Evolutionary conservation across 1,140 invertebrate species (phyloP), one percentile per base, ranked within the genome.

Genomic region (Potamilus streckersoni): DNA sequence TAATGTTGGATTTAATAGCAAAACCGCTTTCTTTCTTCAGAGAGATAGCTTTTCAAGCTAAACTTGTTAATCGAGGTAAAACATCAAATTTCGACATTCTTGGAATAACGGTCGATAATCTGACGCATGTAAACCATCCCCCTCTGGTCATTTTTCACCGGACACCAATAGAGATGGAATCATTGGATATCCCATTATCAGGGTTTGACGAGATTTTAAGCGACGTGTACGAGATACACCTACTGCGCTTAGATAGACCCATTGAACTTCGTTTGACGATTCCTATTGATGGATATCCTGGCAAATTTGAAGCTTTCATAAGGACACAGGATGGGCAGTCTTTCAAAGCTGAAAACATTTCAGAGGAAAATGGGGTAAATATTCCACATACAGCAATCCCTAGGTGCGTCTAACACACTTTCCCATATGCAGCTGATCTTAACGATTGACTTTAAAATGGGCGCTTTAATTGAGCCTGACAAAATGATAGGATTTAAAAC

Each of bases 351-450:
- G 55, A 61, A 17, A 77, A 64, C 17, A 77, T 71, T 12, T 77
- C 75, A n/a, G 75, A 77, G 58, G 70, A 77, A 62, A 77, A 77
- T 56, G 75, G 75, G 75, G 75, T 77, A 68, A n/a, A 64, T 71
- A 49, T 64, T 16, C n/a, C 13, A n/a, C 19, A 1, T 31, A 67
- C 20, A 19, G 66, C 13, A 2, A 14, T 20, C 62, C 20, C 2
- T 64, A 19, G 62, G 60, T 62, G 60, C 6, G 0, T 49, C 38
- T 49, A 49, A 8, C 5, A 49, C 38, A 49, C 6, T 49, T 49
- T 49, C 11, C 0, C 38, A 49, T 49, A 49, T 49, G 38, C 38
- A 49, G 38, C 6, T 49, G 38, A 49, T 49, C 38, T 8, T 11
- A 49, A 49, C 38, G 38, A 49, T 49, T 49, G 38, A 49, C 11